Evolutionary conservation across 92 coral and sea anemone genomes (phyloP).

Genomic region (Zoanthus solanderi): DNA sequence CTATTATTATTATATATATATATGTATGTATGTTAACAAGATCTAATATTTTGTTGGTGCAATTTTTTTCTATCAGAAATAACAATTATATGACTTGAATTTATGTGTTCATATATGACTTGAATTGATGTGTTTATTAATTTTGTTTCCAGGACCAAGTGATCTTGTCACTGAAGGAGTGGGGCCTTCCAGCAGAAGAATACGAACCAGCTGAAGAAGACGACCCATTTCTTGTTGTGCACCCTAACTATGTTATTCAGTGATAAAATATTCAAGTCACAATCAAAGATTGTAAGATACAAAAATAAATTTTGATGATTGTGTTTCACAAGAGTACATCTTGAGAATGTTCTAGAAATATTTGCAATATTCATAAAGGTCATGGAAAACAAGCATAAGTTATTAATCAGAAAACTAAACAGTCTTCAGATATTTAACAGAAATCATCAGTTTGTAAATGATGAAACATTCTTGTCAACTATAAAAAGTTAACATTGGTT

Average conservation of each 20-base stretch:
- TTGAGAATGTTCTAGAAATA: background rate
- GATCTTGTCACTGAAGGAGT: constrained; percentile 81
- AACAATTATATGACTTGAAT: too few species aligned
- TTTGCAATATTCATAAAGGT: background rate
- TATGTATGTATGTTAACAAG: too few species aligned
- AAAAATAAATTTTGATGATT: background rate
- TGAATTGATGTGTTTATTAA: background rate
- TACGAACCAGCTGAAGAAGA: constrained; percentile 73
- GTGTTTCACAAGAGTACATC: background rate
- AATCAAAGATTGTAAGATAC: background rate
- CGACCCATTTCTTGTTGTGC: constrained; percentile 95
- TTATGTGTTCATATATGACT: too few species aligned
- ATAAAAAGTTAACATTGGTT: too few species aligned
- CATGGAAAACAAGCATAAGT: too few species aligned
- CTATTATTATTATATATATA: too few species aligned
- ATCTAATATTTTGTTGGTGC: background rate
- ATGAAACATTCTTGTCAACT: too few species aligned
- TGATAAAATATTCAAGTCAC: background rate
- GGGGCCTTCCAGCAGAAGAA: constrained; percentile 62
- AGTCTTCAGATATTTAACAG: too few species aligned
- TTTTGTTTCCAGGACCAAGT: constrained; percentile 77
- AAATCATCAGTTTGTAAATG: too few species aligned
- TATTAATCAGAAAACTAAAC: too few species aligned
- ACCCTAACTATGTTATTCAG: constrained; percentile 88
- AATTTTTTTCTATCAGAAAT: too few species aligned